Evolutionary conservation across 1,140 invertebrate species (phyloP), one percentile per base, ranked within the genome.

Genomic region (Scaptomyza montana): DNA sequence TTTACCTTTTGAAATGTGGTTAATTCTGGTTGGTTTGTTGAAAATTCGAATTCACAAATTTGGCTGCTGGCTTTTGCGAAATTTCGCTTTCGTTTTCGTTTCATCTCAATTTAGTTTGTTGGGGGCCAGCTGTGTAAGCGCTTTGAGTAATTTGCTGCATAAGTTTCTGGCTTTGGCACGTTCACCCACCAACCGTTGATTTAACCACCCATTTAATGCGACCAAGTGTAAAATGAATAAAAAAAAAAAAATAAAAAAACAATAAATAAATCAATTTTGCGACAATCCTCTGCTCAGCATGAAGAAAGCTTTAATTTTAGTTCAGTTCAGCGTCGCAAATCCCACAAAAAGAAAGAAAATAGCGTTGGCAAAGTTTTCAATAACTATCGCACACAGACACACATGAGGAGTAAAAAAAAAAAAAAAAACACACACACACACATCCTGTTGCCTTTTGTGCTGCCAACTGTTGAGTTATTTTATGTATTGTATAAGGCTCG

Each of bases 381-480:
- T 81, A 81, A 81, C 74, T 82, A 82, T 80, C 28, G 16, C 4
- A 51, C 7, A 51, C 28, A 43, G 0, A 16, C 16, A 16, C n/a
- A n/a, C n/a, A n/a, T n/a, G n/a, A n/a, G n/a, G n/a, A n/a, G n/a
- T n/a, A n/a, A n/a, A n/a, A n/a, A n/a, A n/a, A 1, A 16, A 16
- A 16, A 16, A 16, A 16, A 16, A 25, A 1, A 25, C 49, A 45
- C 55, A 45, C 39, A n/a, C 39, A 43, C 39, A 43, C 28, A 43
- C 61, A 45, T 74, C 47, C 57, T 57, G 16, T 13, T 66, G 64
- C 55, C 64, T 54, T 73, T 78, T 60, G 68, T 78, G 78, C 63
- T 80, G 68, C 62, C 78, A 80, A 80, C 78, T 81, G 78, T 81
- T 81, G 68, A 81, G 74, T 78, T 81, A 77, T 80, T 80, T 80